Conservation (phyloP, 1,140 invertebrate genomes). For the Drosophila mojavensis region DNA sequence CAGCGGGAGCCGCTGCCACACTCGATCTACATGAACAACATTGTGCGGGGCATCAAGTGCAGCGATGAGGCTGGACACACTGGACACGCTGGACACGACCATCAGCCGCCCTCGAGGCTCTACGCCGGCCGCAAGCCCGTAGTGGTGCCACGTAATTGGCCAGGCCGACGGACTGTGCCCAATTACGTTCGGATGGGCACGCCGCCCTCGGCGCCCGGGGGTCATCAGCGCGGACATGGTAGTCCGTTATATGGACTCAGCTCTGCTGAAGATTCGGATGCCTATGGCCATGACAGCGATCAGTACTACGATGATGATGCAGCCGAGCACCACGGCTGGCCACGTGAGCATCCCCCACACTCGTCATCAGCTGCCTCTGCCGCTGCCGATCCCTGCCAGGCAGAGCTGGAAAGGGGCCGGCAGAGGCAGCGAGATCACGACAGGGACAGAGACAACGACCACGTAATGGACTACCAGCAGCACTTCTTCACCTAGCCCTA, state of each 20-base stretch:
- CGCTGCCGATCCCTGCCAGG: slow-evolving; percentile 56
- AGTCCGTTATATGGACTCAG: slow-evolving; percentile 9
- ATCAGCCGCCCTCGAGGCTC: not conserved
- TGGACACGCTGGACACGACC: not conserved
- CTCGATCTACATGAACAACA: slow-evolving; percentile 71
- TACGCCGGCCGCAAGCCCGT: not conserved
- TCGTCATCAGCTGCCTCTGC: not conserved
- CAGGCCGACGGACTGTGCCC: not conserved
- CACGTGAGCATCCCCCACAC: slow-evolving; percentile 1
- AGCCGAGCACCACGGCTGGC: not conserved
- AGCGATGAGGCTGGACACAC: slow-evolving; percentile 39
- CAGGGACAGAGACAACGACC: not conserved
- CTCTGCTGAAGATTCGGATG: slow-evolving; percentile 24
- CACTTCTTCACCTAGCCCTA: slow-evolving; percentile 56
- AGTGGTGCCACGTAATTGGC: slow-evolving; percentile 17
- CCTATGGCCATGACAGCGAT: slow-evolving; percentile 21
- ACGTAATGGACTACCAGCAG: slow-evolving; percentile 20
- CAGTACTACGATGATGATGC: slow-evolving; percentile 37
- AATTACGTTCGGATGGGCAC: not conserved
- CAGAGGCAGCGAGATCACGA: slow-evolving; percentile 1
- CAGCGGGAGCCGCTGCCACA: slow-evolving; percentile 54
- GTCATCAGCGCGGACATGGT: not conserved
- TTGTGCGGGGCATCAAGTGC: slow-evolving; percentile 62
- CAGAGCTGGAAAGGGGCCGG: slow-evolving; percentile 30
- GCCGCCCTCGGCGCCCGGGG: not conserved